A percentile compares a stretch with the other conserved stretches of the same genome.
Evolutionary conservation across 1,140 invertebrate genomes (phyloP).

Genomic region (Agrilus planipennis): DNA sequence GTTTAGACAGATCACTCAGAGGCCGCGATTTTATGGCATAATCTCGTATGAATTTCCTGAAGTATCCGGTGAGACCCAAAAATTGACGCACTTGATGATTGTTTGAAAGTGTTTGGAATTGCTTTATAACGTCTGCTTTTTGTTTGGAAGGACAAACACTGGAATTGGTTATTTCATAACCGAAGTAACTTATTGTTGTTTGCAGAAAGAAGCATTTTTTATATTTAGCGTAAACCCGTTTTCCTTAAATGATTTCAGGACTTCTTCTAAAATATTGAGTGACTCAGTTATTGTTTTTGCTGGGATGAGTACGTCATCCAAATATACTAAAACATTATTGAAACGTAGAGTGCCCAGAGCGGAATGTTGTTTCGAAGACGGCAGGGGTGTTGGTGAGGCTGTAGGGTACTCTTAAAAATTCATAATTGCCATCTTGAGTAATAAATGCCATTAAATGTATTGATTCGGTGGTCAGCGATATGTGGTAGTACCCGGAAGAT

Average conservation of each 20-base stretch:
- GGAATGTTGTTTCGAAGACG: slow-evolving; percentile 2
- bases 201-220: slow-evolving; percentile 13
- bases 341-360: neutral
- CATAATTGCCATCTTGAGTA: slow-evolving; percentile 11
- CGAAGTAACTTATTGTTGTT: slow-evolving; percentile 11
- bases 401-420: slow-evolving; percentile 24
- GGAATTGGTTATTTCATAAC: slow-evolving; percentile 9
- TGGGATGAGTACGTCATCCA: neutral
- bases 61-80: slow-evolving; percentile 24
- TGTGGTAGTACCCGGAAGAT: slow-evolving; percentile 14
- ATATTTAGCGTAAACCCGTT: slow-evolving; percentile 11
- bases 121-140: slow-evolving; percentile 10
- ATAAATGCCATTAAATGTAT: slow-evolving; percentile 32
- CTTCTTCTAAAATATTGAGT: neutral
- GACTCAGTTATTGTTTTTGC: neutral
- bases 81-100: slow-evolving; percentile 22
- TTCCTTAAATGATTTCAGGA: neutral
- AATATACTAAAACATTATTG: slow-evolving; percentile 1
- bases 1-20: too few relatives aligned
- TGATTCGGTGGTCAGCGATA: slow-evolving; percentile 23
- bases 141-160: slow-evolving; percentile 12
- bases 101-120: slow-evolving; percentile 12
- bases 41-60: slow-evolving; percentile 19
- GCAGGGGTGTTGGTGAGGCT: too few relatives aligned
- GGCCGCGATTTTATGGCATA: slow-evolving; percentile 17